phyloP scores from a whole-genome alignment of 2,888 invertebrate species.

The Cheilosia urbana region DNA sequence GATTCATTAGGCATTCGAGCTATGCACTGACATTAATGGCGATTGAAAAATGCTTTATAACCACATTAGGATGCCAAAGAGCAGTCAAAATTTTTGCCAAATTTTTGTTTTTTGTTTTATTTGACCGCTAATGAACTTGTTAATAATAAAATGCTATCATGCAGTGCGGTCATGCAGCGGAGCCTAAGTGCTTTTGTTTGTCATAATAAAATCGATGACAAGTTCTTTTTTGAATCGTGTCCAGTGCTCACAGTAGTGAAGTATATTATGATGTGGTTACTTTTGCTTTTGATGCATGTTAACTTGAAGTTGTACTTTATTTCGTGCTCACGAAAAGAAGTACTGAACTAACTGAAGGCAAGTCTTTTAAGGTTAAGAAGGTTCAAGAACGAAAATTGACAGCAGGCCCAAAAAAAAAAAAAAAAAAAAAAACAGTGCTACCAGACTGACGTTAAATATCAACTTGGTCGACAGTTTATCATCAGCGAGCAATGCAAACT shows the following conservation, averaged over 20 bases:
- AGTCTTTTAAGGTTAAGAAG: no score
- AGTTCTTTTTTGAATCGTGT: conserved; percentile 1
- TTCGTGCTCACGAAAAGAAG: no score
- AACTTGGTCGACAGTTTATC: no score
- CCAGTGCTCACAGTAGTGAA: not conserved
- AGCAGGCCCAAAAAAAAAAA: no score
- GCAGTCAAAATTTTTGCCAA: conserved; percentile 20
- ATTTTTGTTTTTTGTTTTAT: no score
- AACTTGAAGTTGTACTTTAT: no score
- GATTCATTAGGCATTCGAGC: conserved; percentile 66
- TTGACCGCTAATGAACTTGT: conserved; percentile 29
- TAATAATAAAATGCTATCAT: conserved; percentile 42
- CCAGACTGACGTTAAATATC: no score
- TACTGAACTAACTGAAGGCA: no score
- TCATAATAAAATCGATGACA: conserved; percentile 20
- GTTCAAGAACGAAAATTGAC: no score
- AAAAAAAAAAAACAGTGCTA: no score
- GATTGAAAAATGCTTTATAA: conserved; percentile 73
- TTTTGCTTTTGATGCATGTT: not conserved
- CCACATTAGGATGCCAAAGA: conserved; percentile 64
- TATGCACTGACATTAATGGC: conserved; percentile 74
- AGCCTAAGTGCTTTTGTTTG: conserved; percentile 33
- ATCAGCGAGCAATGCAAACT: no score
- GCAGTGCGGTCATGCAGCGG: conserved; percentile 36
- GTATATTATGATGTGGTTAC: not conserved